Evolutionary conservation across 2,113 vertebrate genomes (phyloP).

Genomic region (Paradisaea rubra): DNA sequence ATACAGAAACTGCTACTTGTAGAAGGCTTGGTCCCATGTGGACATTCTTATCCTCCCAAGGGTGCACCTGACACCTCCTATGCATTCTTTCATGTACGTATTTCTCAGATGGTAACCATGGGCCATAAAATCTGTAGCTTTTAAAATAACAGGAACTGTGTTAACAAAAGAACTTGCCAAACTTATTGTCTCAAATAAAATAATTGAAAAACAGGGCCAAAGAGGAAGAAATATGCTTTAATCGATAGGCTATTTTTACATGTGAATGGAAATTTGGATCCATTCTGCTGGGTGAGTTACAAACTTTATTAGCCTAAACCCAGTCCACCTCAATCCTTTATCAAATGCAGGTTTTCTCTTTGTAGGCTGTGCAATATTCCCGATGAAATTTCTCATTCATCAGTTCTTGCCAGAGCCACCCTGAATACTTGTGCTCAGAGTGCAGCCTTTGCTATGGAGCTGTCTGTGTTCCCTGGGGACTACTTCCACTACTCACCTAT

Average conservation of each 20-base stretch:
- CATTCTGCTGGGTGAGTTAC: constrained; percentile 27
- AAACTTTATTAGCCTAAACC: constrained; percentile 16
- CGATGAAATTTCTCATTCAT: constrained; percentile 11
- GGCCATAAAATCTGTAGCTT: neutral
- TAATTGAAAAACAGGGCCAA: constrained; percentile 48
- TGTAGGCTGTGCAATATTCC: constrained; percentile 35
- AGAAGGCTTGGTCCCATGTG: neutral
- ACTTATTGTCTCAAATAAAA: constrained; percentile 54
- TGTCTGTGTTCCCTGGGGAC: neutral
- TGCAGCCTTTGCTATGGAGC: neutral
- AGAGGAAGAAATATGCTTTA: constrained; percentile 66
- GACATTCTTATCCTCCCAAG: neutral
- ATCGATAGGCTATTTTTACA: constrained; percentile 71
- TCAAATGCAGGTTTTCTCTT: constrained; percentile 32
- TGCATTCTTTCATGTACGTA: constrained; percentile 12
- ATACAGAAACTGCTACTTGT: neutral
- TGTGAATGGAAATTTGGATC: constrained; percentile 62
- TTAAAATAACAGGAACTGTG: constrained; percentile 58
- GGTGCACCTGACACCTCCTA: constrained; percentile 10
- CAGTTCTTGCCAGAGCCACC: neutral
- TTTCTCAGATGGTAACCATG: constrained; percentile 27
- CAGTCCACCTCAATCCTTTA: constrained; percentile 51
- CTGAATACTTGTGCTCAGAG: neutral
- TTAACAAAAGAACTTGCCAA: constrained; percentile 49
- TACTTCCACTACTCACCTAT: neutral